phyloP scores from a whole-genome alignment of 2,113 vertebrate genomes.

The Tautogolabrus adspersus region DNA sequence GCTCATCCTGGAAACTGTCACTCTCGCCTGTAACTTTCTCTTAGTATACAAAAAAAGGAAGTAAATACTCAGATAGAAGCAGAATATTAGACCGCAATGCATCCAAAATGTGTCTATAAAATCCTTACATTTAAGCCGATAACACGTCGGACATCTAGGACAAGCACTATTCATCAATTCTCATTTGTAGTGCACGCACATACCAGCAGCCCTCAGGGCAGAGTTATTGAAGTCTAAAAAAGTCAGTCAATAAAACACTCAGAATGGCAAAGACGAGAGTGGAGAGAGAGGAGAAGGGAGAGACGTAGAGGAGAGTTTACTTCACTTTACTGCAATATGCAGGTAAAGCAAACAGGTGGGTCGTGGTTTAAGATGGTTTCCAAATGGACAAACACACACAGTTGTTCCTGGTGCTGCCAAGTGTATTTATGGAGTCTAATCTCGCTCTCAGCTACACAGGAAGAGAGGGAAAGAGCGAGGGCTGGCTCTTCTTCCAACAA shows the following conservation, averaged over 20 bases:
- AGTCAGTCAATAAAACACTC: conserved; percentile 33
- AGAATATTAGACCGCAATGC: background rate
- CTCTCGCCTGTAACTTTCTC: conserved; percentile 1
- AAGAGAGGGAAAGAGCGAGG: conserved; percentile 38
- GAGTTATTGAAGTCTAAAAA: conserved; percentile 40
- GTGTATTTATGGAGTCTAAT: conserved; percentile 78
- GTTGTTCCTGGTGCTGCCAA: conserved; percentile 57
- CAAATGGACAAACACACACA: conserved; percentile 30
- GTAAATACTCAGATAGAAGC: conserved; percentile 1
- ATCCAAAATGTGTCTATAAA: conserved; percentile 1
- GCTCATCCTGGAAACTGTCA: conserved; percentile 47
- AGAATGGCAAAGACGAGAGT: conserved; percentile 31
- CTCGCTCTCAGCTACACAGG: conserved; percentile 69
- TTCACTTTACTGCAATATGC: conserved; percentile 21
- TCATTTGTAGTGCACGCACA: conserved; percentile 51
- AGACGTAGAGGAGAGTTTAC: background rate
- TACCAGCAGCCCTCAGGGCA: conserved; percentile 38
- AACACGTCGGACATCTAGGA: conserved; percentile 49
- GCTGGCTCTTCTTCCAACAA: conserved; percentile 63
- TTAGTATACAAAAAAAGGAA: background rate
- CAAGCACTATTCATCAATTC: conserved; percentile 55
- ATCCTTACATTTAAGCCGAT: conserved; percentile 30
- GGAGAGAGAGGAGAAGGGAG: background rate
- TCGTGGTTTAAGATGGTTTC: conserved; percentile 47
- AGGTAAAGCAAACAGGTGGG: conserved; percentile 49